Evolutionary conservation across 1,140 invertebrate species (phyloP), one percentile per base, ranked within the genome.

Genomic region (Nasonia longicornis): DNA sequence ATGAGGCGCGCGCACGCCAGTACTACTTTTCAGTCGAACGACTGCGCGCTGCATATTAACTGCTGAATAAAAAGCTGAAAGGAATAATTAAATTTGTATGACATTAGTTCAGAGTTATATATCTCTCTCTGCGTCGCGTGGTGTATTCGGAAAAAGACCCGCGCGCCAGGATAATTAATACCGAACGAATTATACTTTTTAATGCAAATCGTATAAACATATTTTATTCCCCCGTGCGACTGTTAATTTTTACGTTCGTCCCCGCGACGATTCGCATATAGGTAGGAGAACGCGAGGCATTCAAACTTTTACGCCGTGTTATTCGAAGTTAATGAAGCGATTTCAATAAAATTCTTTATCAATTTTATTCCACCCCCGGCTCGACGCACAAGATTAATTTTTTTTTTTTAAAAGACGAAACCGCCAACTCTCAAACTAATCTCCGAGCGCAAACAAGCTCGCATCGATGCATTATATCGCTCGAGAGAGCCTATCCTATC

Each of bases 81-180:
- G 73, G 73, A 75, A 35, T 58, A 75, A 63, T 75, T 75, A 75
- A 75, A 75, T 22, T 75, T 75, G 52, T 75, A 75, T 63, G 29
- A 45, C 70, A 72, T 72, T 72, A 72, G 67, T 38, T 38, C 38
- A 70, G 26, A 70, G 31, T 35, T 70, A 70, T 70, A 48, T 16
- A 72, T 38, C 70, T 38, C 6, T 72, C 42, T 38, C 70, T n/a
- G 2, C 48, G 14, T 26, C n/a, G 31, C 3, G 26, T 35, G 31
- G 4, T 35, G 31, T 45, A 20, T 72, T 72, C 48, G 16, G 52
- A 26, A 26, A 48, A 72, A 38, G 35, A 48, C 70, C 3, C 26
- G 31, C 11, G 31, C 14, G 35, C 12, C 38, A 20, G 16, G 35
- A 58, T 70, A 70, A 70, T 70, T 70, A 35, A 70, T 70, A 20